Conservation (phyloP, 1,140 invertebrate species). For the Cephus cinctus region DNA sequence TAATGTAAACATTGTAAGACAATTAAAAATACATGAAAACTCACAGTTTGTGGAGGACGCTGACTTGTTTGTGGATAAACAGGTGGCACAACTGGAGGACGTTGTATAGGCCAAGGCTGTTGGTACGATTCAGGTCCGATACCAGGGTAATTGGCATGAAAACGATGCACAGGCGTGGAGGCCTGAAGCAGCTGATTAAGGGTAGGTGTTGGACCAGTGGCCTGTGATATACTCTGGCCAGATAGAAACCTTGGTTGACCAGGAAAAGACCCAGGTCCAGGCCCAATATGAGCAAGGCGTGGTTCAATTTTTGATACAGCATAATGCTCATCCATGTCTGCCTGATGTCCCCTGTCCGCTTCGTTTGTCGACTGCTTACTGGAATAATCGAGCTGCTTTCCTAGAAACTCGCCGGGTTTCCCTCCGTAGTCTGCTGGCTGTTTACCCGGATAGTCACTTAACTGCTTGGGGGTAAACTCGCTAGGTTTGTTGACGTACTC, state of each 20-base stretch:
- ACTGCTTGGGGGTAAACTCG: slow-evolving; percentile 8
- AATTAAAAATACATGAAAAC: background rate
- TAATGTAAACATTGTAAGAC: background rate
- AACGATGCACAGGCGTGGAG: slow-evolving; percentile 64
- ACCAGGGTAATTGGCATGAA: slow-evolving; percentile 55
- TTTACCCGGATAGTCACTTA: slow-evolving; percentile 7
- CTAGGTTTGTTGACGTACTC: too few relatives aligned
- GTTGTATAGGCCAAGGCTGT: slow-evolving; percentile 53
- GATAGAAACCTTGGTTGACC: slow-evolving; percentile 58
- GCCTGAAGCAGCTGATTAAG: slow-evolving; percentile 86
- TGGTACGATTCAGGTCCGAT: slow-evolving; percentile 53
- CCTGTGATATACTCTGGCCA: slow-evolving; percentile 69
- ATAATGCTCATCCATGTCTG: slow-evolving; percentile 49
- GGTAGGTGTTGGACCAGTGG: slow-evolving; percentile 85
- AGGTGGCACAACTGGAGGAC: slow-evolving; percentile 49
- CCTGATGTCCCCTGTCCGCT: slow-evolving; percentile 33
- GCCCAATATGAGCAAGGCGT: slow-evolving; percentile 31
- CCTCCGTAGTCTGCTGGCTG: slow-evolving; percentile 6
- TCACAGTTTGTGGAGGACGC: slow-evolving; percentile 53
- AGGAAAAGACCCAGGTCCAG: slow-evolving; percentile 37
- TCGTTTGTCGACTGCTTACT: slow-evolving; percentile 38
- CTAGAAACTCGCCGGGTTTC: slow-evolving; percentile 36
- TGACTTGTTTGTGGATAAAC: slow-evolving; percentile 50
- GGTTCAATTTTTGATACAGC: slow-evolving; percentile 44
- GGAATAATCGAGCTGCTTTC: slow-evolving; percentile 36